A percentile compares a stretch with the other conserved stretches of the same genome.
Conservation (phyloP, 2,113 vertebrate genomes). For the Oreochromis aureus region DNA sequence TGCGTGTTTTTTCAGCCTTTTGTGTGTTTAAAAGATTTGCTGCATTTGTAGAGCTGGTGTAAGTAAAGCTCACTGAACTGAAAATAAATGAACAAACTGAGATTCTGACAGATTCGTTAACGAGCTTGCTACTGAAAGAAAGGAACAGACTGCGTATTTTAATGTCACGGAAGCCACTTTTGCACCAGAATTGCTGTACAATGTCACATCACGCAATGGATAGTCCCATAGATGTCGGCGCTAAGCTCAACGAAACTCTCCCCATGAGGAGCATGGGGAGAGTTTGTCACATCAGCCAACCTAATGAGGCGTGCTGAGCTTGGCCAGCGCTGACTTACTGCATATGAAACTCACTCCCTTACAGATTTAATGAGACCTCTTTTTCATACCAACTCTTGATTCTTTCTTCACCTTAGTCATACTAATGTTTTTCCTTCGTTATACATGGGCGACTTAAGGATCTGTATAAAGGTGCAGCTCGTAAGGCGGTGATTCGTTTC, state of each 20-base stretch:
- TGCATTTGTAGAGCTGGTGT: neutral
- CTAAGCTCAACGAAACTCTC: slow-evolving; percentile 1
- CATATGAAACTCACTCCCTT: neutral
- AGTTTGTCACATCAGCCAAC: slow-evolving; percentile 40
- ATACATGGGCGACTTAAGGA: neutral
- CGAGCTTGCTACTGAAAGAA: neutral
- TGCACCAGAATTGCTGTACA: neutral
- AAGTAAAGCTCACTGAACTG: neutral
- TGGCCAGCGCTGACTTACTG: slow-evolving; percentile 17
- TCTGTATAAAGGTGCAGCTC: neutral
- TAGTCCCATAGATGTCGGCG: neutral
- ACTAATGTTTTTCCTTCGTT: neutral
- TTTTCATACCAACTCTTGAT: neutral
- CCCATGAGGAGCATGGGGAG: neutral
- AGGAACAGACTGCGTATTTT: neutral
- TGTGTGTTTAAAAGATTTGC: neutral
- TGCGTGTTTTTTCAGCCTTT: neutral
- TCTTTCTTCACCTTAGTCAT: neutral
- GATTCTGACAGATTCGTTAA: neutral
- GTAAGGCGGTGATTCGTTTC: neutral
- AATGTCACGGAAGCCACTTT: neutral
- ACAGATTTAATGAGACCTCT: slow-evolving; percentile 18
- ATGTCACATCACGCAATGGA: neutral
- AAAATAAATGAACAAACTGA: neutral
- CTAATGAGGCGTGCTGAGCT: slow-evolving; percentile 39